A percentile compares a stretch with the other conserved stretches of the same genome.
phyloP scores from a whole-genome alignment of 2,797 vertebrate species.

The Pseudopleuronectes americanus region DNA sequence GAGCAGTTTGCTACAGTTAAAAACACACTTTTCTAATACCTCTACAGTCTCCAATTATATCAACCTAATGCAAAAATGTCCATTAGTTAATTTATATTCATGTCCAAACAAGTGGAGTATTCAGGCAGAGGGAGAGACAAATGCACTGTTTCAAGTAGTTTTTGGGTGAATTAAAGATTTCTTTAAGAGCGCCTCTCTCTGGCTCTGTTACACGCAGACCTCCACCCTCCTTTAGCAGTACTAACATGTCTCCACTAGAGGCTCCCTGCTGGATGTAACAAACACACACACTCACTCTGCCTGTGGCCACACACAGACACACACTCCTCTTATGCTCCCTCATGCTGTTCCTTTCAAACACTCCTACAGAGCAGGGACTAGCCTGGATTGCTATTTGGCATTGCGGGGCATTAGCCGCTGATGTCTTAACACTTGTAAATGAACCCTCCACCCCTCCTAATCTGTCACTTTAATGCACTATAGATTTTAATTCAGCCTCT shows the following conservation, averaged over 20 bases:
- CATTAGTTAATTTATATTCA: neutral
- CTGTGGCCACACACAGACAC: conserved; percentile 25
- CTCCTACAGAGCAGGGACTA: conserved; percentile 87
- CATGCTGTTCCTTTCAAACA: conserved; percentile 55
- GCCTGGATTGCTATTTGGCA: conserved; percentile 94
- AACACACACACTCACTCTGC: conserved; percentile 12
- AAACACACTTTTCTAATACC: neutral
- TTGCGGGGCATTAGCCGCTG: conserved; percentile 93
- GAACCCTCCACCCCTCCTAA: conserved; percentile 94
- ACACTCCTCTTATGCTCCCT: conserved; percentile 13
- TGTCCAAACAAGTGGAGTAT: no score
- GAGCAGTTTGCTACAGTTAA: neutral
- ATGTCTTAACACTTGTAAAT: conserved; percentile 99
- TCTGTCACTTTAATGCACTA: conserved; percentile 99
- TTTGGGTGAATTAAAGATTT: conserved; percentile 40
- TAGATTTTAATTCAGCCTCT: conserved; percentile 98
- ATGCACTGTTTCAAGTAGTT: conserved; percentile 33
- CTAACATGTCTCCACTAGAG: conserved; percentile 67
- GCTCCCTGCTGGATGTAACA: conserved; percentile 57
- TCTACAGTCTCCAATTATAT: neutral
- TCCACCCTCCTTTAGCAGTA: conserved; percentile 36
- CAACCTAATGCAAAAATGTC: no score
- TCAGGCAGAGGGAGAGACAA: conserved; percentile 13
- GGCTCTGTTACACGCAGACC: conserved; percentile 24
- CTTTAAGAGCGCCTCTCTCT: conserved; percentile 27